Percentiles rank a stretch among this genome's conserved stretches.
Conservation (phyloP, 2,113 vertebrate species). For the Burhinus bistriatus region DNA sequence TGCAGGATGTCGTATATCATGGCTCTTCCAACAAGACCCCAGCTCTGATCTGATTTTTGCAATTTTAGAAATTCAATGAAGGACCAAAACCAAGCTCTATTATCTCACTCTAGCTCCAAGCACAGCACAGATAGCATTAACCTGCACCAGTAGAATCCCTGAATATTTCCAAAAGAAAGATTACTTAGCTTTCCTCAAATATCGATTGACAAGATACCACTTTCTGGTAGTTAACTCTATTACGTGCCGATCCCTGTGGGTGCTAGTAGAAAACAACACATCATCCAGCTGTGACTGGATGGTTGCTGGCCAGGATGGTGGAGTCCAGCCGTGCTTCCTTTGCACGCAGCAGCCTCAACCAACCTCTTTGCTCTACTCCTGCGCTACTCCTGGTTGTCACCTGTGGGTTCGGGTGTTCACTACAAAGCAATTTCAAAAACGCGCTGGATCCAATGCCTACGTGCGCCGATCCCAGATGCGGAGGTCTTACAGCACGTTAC, state of each 20-base stretch:
- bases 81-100: not conserved
- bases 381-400: not conserved
- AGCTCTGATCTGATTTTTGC: not conserved
- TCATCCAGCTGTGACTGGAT: not conserved
- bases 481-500: accelerated
- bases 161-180: not conserved
- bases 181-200: not conserved
- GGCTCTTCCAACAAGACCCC: not conserved
- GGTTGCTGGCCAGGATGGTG: no score
- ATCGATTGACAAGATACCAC: not conserved
- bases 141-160: not conserved
- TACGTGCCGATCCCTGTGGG: not conserved
- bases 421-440: not conserved
- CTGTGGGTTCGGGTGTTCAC: not conserved
- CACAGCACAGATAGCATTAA: not conserved
- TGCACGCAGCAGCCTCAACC: not conserved
- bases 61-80: not conserved
- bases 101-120: not conserved
- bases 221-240: not conserved
- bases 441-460: accelerated
- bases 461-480: not conserved
- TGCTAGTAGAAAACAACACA: not conserved
- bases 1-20: not conserved
- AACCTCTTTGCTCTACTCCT: accelerated
- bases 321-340: not conserved